Conservation (phyloP, 23 tunicate genomes). For the Ascidia mentula region DNA sequence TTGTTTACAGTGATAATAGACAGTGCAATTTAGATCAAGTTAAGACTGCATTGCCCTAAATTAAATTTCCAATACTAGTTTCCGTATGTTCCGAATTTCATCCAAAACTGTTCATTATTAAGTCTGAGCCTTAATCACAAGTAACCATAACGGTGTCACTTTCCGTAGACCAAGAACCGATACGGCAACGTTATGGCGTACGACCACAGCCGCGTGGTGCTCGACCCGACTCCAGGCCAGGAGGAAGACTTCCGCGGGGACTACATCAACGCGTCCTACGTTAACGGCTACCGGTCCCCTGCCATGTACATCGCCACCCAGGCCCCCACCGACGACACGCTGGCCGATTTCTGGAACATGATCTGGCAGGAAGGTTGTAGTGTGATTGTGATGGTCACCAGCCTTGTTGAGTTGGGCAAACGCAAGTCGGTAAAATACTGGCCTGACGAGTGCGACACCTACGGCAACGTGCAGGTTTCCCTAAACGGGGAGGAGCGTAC, state of each 20-base stretch:
- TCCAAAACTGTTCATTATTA: no score
- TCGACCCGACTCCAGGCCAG: slow-evolving; percentile 49
- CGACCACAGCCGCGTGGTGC: slow-evolving; percentile 95
- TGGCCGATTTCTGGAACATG: slow-evolving; percentile 91
- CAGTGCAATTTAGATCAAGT: no score
- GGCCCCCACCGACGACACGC: slow-evolving; percentile 83
- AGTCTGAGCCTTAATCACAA: no score
- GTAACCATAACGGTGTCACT: no score
- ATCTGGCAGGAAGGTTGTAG: slow-evolving; percentile 91
- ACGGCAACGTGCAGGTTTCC: slow-evolving; percentile 67
- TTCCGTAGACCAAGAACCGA: slow-evolving; percentile 62
- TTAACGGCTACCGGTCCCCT: slow-evolving; percentile 80
- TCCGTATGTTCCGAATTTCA: no score
- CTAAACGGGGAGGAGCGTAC: slow-evolving; percentile 42
- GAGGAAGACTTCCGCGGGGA: slow-evolving; percentile 63
- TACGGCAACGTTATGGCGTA: slow-evolving; percentile 95
- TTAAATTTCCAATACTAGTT: no score
- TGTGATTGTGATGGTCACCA: slow-evolving; percentile 91
- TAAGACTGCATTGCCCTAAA: no score
- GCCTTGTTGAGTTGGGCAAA: slow-evolving; percentile 88
- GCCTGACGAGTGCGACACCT: slow-evolving; percentile 79
- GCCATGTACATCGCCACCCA: slow-evolving; percentile 83
- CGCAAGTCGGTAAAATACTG: slow-evolving; percentile 91
- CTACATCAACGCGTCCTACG: slow-evolving; percentile 91
- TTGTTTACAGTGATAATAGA: no score